phyloP scores from a whole-genome alignment of 2,797 vertebrate species.

The Acipenser oxyrinchus region DNA sequence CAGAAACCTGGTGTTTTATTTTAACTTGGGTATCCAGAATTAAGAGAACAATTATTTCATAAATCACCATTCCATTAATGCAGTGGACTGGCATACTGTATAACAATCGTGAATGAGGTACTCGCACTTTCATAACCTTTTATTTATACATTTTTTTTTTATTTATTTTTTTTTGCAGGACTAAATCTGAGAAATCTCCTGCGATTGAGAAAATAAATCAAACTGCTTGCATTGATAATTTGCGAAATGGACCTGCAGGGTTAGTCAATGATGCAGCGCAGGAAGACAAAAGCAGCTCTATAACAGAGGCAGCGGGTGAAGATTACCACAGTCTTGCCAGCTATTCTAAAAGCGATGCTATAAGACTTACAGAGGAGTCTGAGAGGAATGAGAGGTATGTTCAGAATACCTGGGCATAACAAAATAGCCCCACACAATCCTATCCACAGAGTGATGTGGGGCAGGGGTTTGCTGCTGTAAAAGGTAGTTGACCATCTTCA shows the following conservation, averaged over 20 bases:
- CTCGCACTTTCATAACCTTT: no score
- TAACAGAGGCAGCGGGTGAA: neutral
- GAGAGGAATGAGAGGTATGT: conserved; percentile 6
- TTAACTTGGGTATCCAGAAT: no score
- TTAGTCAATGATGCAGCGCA: neutral
- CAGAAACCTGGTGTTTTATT: no score
- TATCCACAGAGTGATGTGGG: no score
- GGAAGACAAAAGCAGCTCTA: neutral
- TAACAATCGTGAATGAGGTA: no score
- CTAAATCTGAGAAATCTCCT: neutral
- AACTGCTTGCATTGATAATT: neutral
- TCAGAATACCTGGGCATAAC: neutral
- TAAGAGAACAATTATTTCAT: no score
- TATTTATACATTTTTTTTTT: no score
- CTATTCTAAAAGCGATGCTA: neutral
- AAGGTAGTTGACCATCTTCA: no score
- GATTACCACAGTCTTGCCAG: neutral
- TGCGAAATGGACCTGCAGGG: neutral
- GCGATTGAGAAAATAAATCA: neutral
- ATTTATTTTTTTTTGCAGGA: neutral
- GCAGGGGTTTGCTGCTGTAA: no score
- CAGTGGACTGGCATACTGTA: no score
- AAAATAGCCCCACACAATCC: no score
- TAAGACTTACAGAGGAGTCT: neutral
- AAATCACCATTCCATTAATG: no score